Conservation (phyloP, 2,888 invertebrate genomes). For the Dorcus parallelipipedus region DNA sequence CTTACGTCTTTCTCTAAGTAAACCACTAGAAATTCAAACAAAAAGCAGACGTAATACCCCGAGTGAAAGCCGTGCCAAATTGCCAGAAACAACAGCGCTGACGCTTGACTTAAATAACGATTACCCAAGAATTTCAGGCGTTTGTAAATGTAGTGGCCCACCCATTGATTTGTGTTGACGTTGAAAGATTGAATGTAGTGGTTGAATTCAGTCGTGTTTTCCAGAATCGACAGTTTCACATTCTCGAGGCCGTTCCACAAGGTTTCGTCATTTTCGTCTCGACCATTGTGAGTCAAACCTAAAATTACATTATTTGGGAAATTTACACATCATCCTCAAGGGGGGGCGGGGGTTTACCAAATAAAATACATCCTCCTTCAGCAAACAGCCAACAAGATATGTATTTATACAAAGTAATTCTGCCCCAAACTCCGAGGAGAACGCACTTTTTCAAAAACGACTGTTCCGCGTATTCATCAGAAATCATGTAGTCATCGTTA, state of each 20-base stretch:
- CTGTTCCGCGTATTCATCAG: conserved; percentile 56
- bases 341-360: conserved; percentile 47
- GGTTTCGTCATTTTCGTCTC: conserved; percentile 56
- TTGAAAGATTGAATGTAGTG: conserved; percentile 92
- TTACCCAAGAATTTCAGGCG: conserved; percentile 87
- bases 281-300: conserved; percentile 74
- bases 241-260: conserved; percentile 90
- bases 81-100: conserved; percentile 83
- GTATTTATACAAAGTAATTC: conserved; percentile 84
- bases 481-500: conserved; percentile 70
- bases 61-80: conserved; percentile 95
- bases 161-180: conserved; percentile 93
- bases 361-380: conserved; percentile 69
- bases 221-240: conserved; percentile 77
- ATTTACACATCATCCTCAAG: not conserved
- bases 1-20: conserved; percentile 80
- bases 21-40: conserved; percentile 87
- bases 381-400: conserved; percentile 90
- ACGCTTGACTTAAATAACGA: conserved; percentile 71
- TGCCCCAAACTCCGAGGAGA: conserved; percentile 79
- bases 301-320: conserved; percentile 38
- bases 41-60: conserved; percentile 91
- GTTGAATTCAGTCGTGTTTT: conserved; percentile 78
- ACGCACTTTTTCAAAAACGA: conserved; percentile 60
- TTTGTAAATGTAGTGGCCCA: conserved; percentile 91